Base-by-base conservation (phyloP, 2,888 invertebrate species). In the Oscheius onirici region DNA sequence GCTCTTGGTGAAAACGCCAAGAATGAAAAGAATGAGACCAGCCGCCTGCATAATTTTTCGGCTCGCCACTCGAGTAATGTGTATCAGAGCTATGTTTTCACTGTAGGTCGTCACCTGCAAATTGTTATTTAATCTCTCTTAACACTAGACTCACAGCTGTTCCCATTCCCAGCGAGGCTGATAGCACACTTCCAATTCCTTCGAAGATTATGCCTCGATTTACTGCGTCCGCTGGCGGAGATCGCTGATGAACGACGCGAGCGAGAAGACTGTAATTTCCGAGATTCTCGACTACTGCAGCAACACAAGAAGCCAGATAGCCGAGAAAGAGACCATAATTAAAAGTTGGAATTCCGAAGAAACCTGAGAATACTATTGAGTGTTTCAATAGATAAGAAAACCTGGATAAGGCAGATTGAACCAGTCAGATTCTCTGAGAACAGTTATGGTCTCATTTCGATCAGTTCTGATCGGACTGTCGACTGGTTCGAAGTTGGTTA, bases 391-490 rank as follows among this genome's bases (percentile, higher is more conserved):
- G n/a, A n/a, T 20, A 15, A 44, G 2, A 2, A 1, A n/a, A 84
- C 84, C 80, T n/a, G 85, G 85, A 70, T 81, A 74, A 2, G 85
- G 85, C 15, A 84, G 72, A 40, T 83, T 80, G 46, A 85, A 69
- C 83, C 84, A 84, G 2, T 81, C 82, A 6, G 79, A 75, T 41
- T 81, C 72, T 28, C 63, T 60, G 40, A 84, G 52, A 0, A 82
- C 81, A 22, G 61, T 72, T 69, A 84, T 69, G 0, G 83, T 79
- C 17, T 72, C 70, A 43, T 83, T 79, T 49, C 81, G 78, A 73
- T 84, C 84, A 3, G 80, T 77, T 51, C 84, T 44, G 0, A 84
- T 84, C 13, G 73, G 70, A 26, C 80, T 75, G 41, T 73, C 69
- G 11, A 65, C 71, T 0, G 82, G 80, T 46, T 84, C 84, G 2